Conservation (phyloP, 2,888 invertebrate species). For the Cabera pusaria region DNA sequence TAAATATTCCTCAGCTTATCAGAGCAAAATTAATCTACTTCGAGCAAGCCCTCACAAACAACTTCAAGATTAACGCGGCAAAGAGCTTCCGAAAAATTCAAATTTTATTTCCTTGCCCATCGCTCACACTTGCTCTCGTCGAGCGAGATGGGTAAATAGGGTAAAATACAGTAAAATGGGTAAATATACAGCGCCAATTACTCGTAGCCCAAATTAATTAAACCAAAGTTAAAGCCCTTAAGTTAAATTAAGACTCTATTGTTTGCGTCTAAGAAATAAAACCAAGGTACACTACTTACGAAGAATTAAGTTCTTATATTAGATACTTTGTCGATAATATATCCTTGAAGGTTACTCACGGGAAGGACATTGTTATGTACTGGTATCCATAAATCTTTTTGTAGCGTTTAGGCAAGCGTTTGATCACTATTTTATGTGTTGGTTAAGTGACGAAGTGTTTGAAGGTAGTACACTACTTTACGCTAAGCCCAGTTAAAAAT, state of each 20-base stretch:
- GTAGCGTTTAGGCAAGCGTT: no score
- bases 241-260: slow-evolving; percentile 41
- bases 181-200: slow-evolving; percentile 34
- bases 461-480: no score
- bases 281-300: no score
- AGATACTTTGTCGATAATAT: no score
- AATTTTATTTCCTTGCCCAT: slow-evolving; percentile 28
- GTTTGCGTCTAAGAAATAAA: slow-evolving; percentile 22
- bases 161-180: slow-evolving; percentile 15
- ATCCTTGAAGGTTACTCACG: no score
- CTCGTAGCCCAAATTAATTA: slow-evolving; percentile 40
- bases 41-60: slow-evolving; percentile 4
- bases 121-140: slow-evolving; percentile 24
- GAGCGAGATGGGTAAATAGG: slow-evolving; percentile 2
- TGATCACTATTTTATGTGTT: no score
- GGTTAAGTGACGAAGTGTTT: no score
- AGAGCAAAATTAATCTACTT: slow-evolving; percentile 12
- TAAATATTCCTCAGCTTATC: slow-evolving; percentile 14
- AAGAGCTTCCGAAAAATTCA: slow-evolving; percentile 21
- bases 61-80: slow-evolving; percentile 11
- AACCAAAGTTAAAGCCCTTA: slow-evolving; percentile 39
- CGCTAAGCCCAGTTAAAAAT: no score
- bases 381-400: no score
- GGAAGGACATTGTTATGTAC: no score
- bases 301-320: no score